Percentiles rank a stretch among this genome's conserved stretches.
phyloP scores from a whole-genome alignment of 2,888 invertebrate genomes.

The Kryphioiulus occultus region DNA sequence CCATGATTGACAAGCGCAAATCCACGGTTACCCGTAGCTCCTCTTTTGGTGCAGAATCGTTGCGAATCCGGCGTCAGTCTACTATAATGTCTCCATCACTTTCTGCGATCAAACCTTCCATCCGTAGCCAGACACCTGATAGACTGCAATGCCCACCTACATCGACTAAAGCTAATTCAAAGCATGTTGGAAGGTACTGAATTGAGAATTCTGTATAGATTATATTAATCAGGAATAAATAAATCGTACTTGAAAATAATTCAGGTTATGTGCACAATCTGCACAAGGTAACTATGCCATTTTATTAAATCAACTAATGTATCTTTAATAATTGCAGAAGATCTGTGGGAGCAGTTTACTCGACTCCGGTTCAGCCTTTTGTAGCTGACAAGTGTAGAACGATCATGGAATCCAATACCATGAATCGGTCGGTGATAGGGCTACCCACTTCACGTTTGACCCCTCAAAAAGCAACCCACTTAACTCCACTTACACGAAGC shows the following conservation, averaged over 20 bases:
- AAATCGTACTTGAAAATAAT: too few relatives aligned
- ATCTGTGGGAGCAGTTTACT: background rate
- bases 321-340: background rate
- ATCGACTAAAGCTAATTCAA: background rate
- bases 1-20: background rate
- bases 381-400: background rate
- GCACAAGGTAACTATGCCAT: too few relatives aligned
- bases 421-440: background rate
- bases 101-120: background rate
- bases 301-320: background rate
- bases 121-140: background rate
- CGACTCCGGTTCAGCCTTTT: background rate
- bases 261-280: background rate
- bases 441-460: background rate
- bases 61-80: background rate
- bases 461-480: background rate
- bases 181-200: background rate
- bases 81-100: background rate
- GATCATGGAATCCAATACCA: background rate
- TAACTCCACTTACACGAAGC: background rate
- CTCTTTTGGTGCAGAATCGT: background rate
- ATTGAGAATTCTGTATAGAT: background rate
- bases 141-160: background rate
- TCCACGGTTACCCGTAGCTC: background rate
- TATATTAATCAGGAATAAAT: too few relatives aligned